Base-by-base conservation (phyloP, 2,888 invertebrate species). In the Watsonalla binaria region DNA sequence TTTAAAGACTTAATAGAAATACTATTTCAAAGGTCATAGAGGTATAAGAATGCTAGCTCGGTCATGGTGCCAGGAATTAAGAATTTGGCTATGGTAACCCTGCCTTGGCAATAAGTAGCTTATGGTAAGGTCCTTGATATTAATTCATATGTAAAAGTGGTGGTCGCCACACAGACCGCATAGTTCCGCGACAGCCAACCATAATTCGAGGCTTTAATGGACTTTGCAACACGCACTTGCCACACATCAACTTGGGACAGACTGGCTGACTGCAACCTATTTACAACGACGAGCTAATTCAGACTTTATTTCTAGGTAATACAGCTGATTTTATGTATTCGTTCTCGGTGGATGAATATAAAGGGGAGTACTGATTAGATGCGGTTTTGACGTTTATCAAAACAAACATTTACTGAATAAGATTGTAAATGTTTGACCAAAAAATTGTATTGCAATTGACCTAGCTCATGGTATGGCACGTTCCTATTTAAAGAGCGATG, bases 201-300 rank as follows among this genome's bases (percentile, higher is more conserved):
- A 86, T 87, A 88, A 83, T 82, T 86, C 78, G 67, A 68, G 57
- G 55, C 68, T 60, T 72, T 86, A 87, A 87, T 87, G 84, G 85
- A 86, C 83, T 84, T 82, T 64, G 78, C 82, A 78, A 78, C 86
- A 84, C 84, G 86, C 84, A 80, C 77, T 68, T 63, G 74, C 77
- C 68, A 84, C 86, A 86, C 83, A 87, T 88, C 86, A 87, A 77
- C 70, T 58, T 54, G 65, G 62, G 72, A 84, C 74, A 73, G 82
- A 74, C 79, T 66, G 76, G 78, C 77, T 59, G 76, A 77, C 79
- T 49, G 49, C 37, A 67, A 62, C 55, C 60, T 59, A 61, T 58
- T 63, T 61, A 55, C 35, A 6, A 45, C 15, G 47, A 47, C 64
- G 68, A 61, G 56, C 59, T 54, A 70, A 70, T 70, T 62, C 73